Evolutionary conservation across 2,797 vertebrate species (phyloP), one percentile per base, ranked within the genome.

Genomic region (Botia almorhae): DNA sequence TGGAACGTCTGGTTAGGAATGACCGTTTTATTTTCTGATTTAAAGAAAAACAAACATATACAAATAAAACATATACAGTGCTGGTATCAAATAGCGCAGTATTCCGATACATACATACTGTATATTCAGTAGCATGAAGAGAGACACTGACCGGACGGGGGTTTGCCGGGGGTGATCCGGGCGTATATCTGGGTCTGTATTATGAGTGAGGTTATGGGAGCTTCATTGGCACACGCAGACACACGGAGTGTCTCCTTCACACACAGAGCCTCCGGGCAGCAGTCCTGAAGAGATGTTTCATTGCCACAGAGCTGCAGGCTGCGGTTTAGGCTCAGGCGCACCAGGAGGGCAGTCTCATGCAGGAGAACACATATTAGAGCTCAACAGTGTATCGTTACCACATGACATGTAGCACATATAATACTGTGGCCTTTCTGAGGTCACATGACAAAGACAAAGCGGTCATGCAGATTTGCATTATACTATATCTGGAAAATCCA

Each of bases 1-100:
- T 95, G 93, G 86, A 94, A 97, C 17, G 91, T 94, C 90, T 97
- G 97, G 87, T 96, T 96, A 63, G 95, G 94, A 86, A 97, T 95
- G 3, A 90, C 1, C 0, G 95, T 95, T 87, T 88, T 87, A 74
- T 95, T 97, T 81, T 95, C 97, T 98, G 82, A 14, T 19, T 67
- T 86, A 33, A 91, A 60, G 39, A 80, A 36, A 10, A 39, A n/a
- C 23, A 70, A 0, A 3, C 39, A 69, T 0, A 82, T 68, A 50
- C 65, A n/a, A n/a, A n/a, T n/a, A n/a, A n/a, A n/a, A n/a, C n/a
- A n/a, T n/a, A n/a, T n/a, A 33, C 33, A 33, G 33, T 33, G 33
- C 33, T 33, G 33, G 33, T 33, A 33, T 33, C 33, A 33, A 5
- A 48, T 48, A 48, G 46, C 33, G 7, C 39, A 7, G 39, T 51